Evolutionary conservation across 2,113 vertebrate genomes (phyloP).

Genomic region (Oreochromis niloticus): DNA sequence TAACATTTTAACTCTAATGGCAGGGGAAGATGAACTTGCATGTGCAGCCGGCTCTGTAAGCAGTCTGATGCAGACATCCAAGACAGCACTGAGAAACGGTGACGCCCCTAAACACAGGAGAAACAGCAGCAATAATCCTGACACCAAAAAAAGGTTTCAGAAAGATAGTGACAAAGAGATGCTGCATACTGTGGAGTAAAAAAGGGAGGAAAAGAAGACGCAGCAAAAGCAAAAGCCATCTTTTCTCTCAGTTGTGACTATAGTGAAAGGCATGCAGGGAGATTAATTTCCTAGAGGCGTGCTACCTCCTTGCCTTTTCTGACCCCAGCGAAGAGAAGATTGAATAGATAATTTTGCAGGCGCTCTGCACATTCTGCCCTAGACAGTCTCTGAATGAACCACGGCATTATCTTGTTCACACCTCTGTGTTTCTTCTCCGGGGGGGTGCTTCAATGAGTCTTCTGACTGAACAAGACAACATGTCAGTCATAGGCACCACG

Average conservation of each 20-base stretch:
- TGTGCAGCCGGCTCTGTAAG: slow-evolving; percentile 22
- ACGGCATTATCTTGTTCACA: slow-evolving; percentile 24
- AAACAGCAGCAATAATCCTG: slow-evolving; percentile 2
- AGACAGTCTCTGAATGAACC: slow-evolving; percentile 16
- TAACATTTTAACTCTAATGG: slow-evolving; percentile 56
- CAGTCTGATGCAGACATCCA: slow-evolving; percentile 25
- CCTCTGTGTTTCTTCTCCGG: neutral
- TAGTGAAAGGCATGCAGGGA: slow-evolving; percentile 40
- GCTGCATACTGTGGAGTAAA: neutral
- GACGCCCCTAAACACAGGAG: neutral
- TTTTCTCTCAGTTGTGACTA: slow-evolving; percentile 28
- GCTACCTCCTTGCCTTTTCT: slow-evolving; percentile 35
- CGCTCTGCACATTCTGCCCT: slow-evolving; percentile 20
- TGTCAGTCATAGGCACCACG: slow-evolving; percentile 12
- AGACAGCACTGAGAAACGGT: slow-evolving; percentile 40
- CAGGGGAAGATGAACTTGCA: slow-evolving; percentile 43
- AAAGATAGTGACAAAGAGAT: slow-evolving; percentile 13
- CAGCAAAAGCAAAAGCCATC: slow-evolving; percentile 5
- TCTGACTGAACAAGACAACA: slow-evolving; percentile 2
- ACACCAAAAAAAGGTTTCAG: neutral
- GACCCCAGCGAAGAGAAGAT: slow-evolving; percentile 36
- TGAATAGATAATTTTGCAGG: slow-evolving; percentile 55
- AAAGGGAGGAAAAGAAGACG: neutral
- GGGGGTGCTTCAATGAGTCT: neutral
- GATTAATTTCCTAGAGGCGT: slow-evolving; percentile 56